Evolutionary conservation across 2,888 invertebrate genomes (phyloP).

Genomic region (Sicus ferrugineus): DNA sequence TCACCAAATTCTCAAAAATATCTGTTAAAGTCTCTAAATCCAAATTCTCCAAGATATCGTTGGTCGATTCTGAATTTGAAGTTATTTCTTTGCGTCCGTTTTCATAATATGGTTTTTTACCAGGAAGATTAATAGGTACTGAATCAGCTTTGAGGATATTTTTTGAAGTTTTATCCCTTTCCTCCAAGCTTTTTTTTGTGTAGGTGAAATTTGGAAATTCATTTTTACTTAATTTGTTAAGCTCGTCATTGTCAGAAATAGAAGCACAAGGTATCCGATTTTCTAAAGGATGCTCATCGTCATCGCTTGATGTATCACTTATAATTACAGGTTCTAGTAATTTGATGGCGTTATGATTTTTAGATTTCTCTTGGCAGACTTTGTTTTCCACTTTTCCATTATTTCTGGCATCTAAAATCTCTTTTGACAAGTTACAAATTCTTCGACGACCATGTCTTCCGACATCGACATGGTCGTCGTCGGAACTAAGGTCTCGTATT

Average conservation of each 20-base stretch:
- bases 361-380: too few species aligned
- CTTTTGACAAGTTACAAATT: neutral
- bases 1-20: slow-evolving; percentile 19
- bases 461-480: neutral
- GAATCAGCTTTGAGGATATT: too few species aligned
- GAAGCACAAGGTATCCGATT: too few species aligned
- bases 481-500: slow-evolving; percentile 9
- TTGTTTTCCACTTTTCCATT: neutral
- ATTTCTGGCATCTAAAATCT: neutral
- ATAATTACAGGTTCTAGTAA: neutral
- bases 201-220: too few species aligned
- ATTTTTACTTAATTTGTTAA: too few species aligned
- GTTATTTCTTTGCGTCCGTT: neutral
- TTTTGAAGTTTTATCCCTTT: too few species aligned
- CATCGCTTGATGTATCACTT: neutral
- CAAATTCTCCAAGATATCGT: slow-evolving; percentile 25
- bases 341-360: neutral
- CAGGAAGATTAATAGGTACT: neutral
- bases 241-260: too few species aligned
- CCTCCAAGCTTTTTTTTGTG: too few species aligned
- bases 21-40: slow-evolving; percentile 17
- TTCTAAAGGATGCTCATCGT: neutral
- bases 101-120: neutral
- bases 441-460: neutral
- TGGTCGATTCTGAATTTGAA: neutral